Evolutionary conservation across 2,797 vertebrate genomes (phyloP), one percentile per base, ranked within the genome.

Genomic region (Sebastiscus tertius): DNA sequence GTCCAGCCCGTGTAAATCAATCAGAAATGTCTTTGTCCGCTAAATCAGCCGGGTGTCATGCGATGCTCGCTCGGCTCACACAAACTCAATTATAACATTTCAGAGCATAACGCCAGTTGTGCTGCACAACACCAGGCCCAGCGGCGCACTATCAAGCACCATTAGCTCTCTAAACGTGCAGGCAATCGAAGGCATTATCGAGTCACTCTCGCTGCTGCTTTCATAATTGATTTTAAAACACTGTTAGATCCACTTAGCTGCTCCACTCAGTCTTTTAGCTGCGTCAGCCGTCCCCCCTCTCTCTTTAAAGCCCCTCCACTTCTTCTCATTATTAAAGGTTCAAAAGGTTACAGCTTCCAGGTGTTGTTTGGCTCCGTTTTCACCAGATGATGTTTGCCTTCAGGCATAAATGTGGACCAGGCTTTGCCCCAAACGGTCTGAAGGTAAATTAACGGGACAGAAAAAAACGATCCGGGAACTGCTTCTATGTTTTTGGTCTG

Each of bases 321-420:
- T 89, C 76, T 71, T 66, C 61, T 66, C 74, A 16, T 42, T 42
- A 84, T 87, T 84, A 88, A 61, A 75, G 54, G 85, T 68, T 88
- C 83, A 92, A 62, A 24, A 90, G 84, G 86, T 93, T 80, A 79
- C 62, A 71, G 81, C 27, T 85, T 89, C 84, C 90, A 92, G 87
- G 85, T 93, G 85, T 88, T 26, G 16, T 58, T 27, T 33, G 67
- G 79, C 59, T 84, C 80, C 42, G 78, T 68, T 81, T 84, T 77
- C 42, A 67, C 10, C 68, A 42, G 79, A 79, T 65, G 60, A 84
- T 61, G 26, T 31, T 42, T 7, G 20, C 55, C 65, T 72, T 39
- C 1, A 2, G 58, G 66, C 27, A n/a, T 20, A 22, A 8, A 56
- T 22, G 60, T 60, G 27, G 5, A 61, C 26, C 5, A 34, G 13